Conservation (phyloP, 2,888 invertebrate species). For the Pyralis farinalis region DNA sequence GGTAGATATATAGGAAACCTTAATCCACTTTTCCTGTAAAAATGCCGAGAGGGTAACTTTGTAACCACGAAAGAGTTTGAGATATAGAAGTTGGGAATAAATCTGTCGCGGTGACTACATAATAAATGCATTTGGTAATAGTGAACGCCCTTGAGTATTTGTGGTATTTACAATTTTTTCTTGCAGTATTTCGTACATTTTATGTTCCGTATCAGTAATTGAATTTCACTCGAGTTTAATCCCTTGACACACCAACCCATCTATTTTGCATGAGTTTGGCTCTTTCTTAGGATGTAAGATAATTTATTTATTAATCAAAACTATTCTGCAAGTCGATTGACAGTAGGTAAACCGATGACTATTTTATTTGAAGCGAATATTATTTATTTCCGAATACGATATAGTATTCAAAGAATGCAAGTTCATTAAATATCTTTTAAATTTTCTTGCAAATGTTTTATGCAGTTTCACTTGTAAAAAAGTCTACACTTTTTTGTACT, state of each 20-base stretch:
- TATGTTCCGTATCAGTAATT: not conserved
- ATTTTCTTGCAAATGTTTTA: too few species aligned
- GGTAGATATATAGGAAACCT: slow-evolving; percentile 64
- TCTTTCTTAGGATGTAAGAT: too few species aligned
- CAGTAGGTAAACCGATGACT: too few species aligned
- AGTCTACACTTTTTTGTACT: too few species aligned
- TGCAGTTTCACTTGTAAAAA: too few species aligned
- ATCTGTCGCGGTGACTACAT: slow-evolving; percentile 31
- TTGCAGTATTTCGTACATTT: not conserved
- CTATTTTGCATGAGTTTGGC: too few species aligned
- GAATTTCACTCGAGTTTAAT: not conserved
- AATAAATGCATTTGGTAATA: slow-evolving; percentile 24
- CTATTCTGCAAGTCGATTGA: too few species aligned
- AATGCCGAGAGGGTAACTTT: slow-evolving; percentile 54
- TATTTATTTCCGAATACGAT: too few species aligned
- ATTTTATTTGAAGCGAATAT: too few species aligned
- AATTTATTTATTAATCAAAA: too few species aligned
- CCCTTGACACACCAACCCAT: not conserved
- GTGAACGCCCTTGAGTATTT: not conserved
- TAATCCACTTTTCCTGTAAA: slow-evolving; percentile 74
- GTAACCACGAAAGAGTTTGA: slow-evolving; percentile 60
- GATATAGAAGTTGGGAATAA: slow-evolving; percentile 45
- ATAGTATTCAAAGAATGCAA: too few species aligned
- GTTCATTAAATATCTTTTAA: too few species aligned
- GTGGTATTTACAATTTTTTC: not conserved